Evolutionary conservation across 2,113 vertebrate genomes (phyloP).

Genomic region (Ploceus nigricollis): DNA sequence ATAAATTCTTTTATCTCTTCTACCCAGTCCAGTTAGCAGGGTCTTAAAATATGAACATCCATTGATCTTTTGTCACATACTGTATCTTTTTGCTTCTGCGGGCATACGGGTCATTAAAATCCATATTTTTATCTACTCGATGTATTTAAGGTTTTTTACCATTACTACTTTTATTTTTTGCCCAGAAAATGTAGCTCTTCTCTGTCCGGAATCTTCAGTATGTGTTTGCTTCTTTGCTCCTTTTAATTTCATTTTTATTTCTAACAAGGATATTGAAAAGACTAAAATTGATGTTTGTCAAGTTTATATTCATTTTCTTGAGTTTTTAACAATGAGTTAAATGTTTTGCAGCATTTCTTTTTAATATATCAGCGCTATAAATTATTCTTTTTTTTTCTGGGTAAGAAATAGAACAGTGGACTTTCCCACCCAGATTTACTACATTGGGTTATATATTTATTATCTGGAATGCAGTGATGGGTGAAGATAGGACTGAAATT

Average conservation of each 20-base stretch:
- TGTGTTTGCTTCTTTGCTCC: not conserved
- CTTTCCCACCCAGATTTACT: not conserved
- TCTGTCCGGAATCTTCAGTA: not conserved
- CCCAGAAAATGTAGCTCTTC: not conserved
- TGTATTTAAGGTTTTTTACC: not conserved
- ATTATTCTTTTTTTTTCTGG: not conserved
- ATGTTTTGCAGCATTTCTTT: not conserved
- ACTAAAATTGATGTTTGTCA: not conserved
- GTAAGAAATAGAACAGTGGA: not conserved
- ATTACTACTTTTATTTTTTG: not conserved
- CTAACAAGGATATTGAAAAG: not conserved
- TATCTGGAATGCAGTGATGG: not conserved
- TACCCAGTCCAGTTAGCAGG: not conserved
- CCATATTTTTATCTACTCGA: not conserved
- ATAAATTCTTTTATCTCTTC: conserved; percentile 54
- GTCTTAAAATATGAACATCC: conserved; percentile 38
- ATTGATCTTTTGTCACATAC: conserved; percentile 52
- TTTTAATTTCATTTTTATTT: not conserved
- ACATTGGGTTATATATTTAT: rapidly evolving
- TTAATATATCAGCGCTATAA: not conserved
- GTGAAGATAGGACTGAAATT: not conserved
- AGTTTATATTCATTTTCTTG: not conserved
- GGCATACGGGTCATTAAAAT: conserved; percentile 5
- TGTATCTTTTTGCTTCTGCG: not conserved
- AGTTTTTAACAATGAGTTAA: not conserved